Conservation (phyloP, 2,113 vertebrate species). For the Apodemus sylvaticus region DNA sequence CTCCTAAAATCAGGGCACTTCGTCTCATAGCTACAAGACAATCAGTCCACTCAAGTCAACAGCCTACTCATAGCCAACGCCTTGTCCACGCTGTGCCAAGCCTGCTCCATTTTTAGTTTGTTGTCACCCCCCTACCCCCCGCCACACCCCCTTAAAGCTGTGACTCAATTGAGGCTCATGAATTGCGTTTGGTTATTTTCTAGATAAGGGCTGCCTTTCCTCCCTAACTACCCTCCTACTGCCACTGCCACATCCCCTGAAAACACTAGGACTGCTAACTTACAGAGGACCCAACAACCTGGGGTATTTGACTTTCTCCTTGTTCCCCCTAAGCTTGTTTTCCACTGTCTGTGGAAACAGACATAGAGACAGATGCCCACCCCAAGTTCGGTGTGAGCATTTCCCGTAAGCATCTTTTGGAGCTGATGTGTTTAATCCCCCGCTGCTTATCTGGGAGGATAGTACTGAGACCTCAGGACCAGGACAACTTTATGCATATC, state of each 20-base stretch:
- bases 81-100: not conserved
- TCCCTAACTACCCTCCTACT: too few relatives aligned
- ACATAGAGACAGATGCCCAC: not conserved
- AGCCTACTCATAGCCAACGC: not conserved
- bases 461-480: not conserved
- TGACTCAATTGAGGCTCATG: not conserved
- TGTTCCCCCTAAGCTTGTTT: not conserved
- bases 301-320: not conserved
- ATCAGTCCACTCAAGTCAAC: conserved; percentile 4
- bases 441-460: not conserved
- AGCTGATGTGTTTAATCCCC: not conserved
- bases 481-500: not conserved
- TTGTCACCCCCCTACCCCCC: not conserved
- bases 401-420: not conserved
- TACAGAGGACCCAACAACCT: not conserved
- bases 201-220: not conserved
- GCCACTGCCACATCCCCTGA: not conserved
- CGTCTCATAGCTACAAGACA: not conserved
- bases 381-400: not conserved
- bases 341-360: not conserved
- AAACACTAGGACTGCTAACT: not conserved
- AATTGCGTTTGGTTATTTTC: not conserved
- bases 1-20: conserved; percentile 34
- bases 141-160: not conserved
- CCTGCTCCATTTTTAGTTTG: not conserved